Base-by-base conservation (phyloP, 1,140 invertebrate species). In the Danaus melanippus region DNA sequence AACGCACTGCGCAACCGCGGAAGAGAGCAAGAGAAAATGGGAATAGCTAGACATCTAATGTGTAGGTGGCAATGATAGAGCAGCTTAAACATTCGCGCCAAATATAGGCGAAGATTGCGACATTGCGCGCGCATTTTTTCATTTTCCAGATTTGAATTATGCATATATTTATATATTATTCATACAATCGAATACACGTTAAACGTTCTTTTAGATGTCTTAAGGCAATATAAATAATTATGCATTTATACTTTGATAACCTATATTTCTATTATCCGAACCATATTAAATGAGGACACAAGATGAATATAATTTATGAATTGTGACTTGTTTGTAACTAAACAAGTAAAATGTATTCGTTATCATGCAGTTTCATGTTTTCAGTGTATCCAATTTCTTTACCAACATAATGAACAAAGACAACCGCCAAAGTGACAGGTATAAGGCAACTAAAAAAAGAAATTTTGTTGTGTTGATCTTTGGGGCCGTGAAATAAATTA, bases 401-500 rank as follows among this genome's bases (percentile, higher is more conserved):
- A 64, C 67, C 67, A 77, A 69, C 67, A 62, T 71, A 9, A 50
- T 42, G 11, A 50, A 32, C 21, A 32, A 32, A 32, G 21, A 32
- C 21, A 32, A 32, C 21, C 21, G 21, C 21, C 21, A 32, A 32
- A 42, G 49, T 70, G 66, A 69, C 72, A 74, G 61, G 58, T 32
- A 32, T 32, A 32, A 32, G 72, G 74, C 68, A 74, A 62, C 61
- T 70, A 72, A 76, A 79, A 81, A 74, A 77, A 84, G 62, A 72
- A 77, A 74, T 76, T 76, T 79, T 69, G 72, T 79, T 76, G 71
- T 62, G 74, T 79, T 83, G 68, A 89, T 86, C 79, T 87, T 88
- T 76, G 80, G 71, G 74, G 78, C 71, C 62, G 73, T 70, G 71
- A 87, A 86, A 86, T 87, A 87, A 86, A 83, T 82, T 84, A 87